Base-by-base conservation (phyloP, 64 coral and sea anemone species). In the Anthopleura sola region DNA sequence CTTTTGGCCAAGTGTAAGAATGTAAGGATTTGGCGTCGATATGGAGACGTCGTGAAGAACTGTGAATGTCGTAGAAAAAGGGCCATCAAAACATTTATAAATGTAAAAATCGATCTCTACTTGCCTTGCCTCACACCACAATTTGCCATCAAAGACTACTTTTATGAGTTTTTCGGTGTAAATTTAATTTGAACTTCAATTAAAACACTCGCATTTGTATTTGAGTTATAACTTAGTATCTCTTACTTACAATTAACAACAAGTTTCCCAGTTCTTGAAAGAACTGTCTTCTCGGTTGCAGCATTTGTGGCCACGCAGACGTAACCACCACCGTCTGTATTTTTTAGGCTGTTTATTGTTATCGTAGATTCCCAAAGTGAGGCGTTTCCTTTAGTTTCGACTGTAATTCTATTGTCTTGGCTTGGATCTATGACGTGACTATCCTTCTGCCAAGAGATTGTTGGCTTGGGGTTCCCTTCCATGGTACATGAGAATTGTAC, bases 391-490 rank as follows among this genome's bases (percentile, higher is more conserved):
- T 12, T 29, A 13, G 66, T 69, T 69, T n/a, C 4, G 12, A 69
- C 1, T 34, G 6, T 69, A 34, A 69, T 69, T 69, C 66, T 69
- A 2, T 34, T 34, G 12, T 69, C 29, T 69, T 8, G 1, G n/a
- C 8, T 69, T 40, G 39, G 39, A 40, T 40, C 39, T 15, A 69
- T 33, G 29, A 36, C 14, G 15, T 34, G n/a, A 26, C 66, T 28
- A 69, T 69, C 13, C 21, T 33, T 69, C 3, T 69, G n/a, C 76
- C 76, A 79, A 1, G 19, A 19, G 1, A 79, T 37, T 44, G 36
- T 79, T 3, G 76, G 76, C 38, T 38, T 20, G 7, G 76, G 76
- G 7, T 79, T 79, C 16, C 76, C 76, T 47, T 79, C 76, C 76
- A 79, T 48, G 24, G 18, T 48, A 17, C 76, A 79, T 31, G 24